Conservation (phyloP, 2,888 invertebrate species). For the Eurois occulta region DNA sequence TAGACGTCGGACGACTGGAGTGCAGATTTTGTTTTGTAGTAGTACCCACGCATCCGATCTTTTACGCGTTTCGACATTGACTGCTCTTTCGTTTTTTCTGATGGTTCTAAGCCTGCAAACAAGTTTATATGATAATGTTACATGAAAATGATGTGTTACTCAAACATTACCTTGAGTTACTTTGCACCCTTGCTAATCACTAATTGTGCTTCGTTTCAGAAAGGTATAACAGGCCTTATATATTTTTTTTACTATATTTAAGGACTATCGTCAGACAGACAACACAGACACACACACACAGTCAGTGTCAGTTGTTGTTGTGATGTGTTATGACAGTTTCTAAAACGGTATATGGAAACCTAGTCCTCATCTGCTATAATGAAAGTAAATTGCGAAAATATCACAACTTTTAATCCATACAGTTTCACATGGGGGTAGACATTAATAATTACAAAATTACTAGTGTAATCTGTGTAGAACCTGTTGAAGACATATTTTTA, state of each 20-base stretch:
- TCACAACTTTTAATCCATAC: neutral
- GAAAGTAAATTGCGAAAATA: neutral
- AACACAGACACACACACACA: too few species aligned
- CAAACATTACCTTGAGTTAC: neutral
- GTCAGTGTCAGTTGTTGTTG: too few species aligned
- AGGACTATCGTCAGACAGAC: neutral
- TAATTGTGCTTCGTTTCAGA: neutral
- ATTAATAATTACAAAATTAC: neutral
- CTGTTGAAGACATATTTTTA: neutral
- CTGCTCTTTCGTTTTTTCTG: slow-evolving; percentile 94
- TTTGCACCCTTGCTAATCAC: neutral
- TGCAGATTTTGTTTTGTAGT: slow-evolving; percentile 94
- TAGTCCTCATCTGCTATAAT: too few species aligned
- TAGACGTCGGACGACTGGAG: slow-evolving; percentile 92
- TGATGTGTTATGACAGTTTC: neutral
- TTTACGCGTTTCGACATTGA: slow-evolving; percentile 95
- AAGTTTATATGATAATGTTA: slow-evolving; percentile 4
- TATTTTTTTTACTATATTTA: too few species aligned
- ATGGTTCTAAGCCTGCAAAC: slow-evolving; percentile 90
- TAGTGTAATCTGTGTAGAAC: neutral
- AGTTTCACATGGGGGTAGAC: neutral
- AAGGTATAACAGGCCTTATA: neutral
- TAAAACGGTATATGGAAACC: neutral
- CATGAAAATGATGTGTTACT: neutral
- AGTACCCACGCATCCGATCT: slow-evolving; percentile 95